phyloP scores from a whole-genome alignment of 2,797 vertebrate genomes.

The Salarias fasciatus region DNA sequence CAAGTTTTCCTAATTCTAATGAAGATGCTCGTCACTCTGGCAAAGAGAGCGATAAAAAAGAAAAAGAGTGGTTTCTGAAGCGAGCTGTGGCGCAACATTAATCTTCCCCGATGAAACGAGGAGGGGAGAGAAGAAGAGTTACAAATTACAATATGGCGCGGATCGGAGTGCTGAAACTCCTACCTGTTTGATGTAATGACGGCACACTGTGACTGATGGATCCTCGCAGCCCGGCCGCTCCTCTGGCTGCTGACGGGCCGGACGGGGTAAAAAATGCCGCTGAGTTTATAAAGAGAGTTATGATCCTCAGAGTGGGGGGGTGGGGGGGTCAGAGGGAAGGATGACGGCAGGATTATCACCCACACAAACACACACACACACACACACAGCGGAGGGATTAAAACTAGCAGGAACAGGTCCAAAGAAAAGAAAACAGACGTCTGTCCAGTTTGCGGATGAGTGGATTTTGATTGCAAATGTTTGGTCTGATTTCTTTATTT shows the following conservation, averaged over 20 bases:
- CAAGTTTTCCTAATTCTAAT: constrained; percentile 29
- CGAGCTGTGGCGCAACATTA: constrained; percentile 21
- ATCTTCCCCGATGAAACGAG: constrained; percentile 22
- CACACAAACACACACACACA: too few relatives aligned
- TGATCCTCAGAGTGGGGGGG: constrained; percentile 35
- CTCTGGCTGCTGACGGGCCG: constrained; percentile 44
- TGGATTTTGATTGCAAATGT: constrained; percentile 26
- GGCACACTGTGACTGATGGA: constrained; percentile 59
- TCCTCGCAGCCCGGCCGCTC: constrained; percentile 58
- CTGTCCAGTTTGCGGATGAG: constrained; percentile 44
- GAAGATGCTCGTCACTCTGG: constrained; percentile 24
- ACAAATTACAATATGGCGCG: constrained; percentile 51
- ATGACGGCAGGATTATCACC: constrained; percentile 36
- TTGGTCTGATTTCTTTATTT: constrained; percentile 42
- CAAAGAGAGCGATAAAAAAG: constrained; percentile 7
- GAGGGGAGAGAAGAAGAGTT: constrained; percentile 39
- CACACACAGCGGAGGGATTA: not conserved
- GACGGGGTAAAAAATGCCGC: constrained; percentile 58
- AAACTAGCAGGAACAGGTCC: not conserved
- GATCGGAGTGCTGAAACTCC: constrained; percentile 46
- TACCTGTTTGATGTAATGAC: constrained; percentile 55
- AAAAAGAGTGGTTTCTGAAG: constrained; percentile 20
- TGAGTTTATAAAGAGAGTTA: constrained; percentile 65
- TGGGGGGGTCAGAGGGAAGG: constrained; percentile 42
- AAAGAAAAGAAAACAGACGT: constrained; percentile 31